Conservation (phyloP, 2,888 invertebrate genomes). For the Diabrotica balteata region DNA sequence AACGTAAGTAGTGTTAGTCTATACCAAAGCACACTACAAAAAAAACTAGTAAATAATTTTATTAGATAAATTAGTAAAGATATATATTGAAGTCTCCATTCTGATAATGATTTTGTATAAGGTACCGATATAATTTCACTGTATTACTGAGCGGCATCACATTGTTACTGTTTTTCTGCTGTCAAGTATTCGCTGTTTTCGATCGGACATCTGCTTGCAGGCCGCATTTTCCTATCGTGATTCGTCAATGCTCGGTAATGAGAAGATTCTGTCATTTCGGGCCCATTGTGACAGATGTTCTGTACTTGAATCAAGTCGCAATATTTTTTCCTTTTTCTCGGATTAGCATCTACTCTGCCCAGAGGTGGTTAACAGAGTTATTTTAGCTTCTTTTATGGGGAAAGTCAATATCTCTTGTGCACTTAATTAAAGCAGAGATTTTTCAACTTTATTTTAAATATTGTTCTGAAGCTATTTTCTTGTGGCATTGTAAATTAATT, state of each 20-base stretch:
- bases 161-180: conserved; percentile 39
- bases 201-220: conserved; percentile 36
- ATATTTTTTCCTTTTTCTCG: conserved; percentile 26
- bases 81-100: too few relatives aligned
- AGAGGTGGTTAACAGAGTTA: conserved; percentile 28
- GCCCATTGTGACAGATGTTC: conserved; percentile 36
- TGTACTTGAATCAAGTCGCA: conserved; percentile 31
- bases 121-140: not conserved
- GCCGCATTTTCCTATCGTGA: conserved; percentile 37
- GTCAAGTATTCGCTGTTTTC: conserved; percentile 35
- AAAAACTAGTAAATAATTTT: too few relatives aligned
- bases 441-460: too few relatives aligned
- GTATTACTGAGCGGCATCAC: conserved; percentile 17
- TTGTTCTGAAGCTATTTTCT: too few relatives aligned
- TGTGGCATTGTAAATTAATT: too few relatives aligned
- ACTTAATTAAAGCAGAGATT: too few relatives aligned
- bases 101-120: too few relatives aligned
- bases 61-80: too few relatives aligned
- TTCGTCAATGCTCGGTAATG: conserved; percentile 39
- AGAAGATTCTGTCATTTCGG: conserved; percentile 40
- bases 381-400: not conserved
- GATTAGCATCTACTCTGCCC: conserved; percentile 40
- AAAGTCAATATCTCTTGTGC: not conserved
- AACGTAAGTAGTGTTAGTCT: too few relatives aligned
- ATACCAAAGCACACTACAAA: too few relatives aligned